phyloP scores from a whole-genome alignment of 53 echinoderm and acorn worm genomes.

The Patiria pectinifera region DNA sequence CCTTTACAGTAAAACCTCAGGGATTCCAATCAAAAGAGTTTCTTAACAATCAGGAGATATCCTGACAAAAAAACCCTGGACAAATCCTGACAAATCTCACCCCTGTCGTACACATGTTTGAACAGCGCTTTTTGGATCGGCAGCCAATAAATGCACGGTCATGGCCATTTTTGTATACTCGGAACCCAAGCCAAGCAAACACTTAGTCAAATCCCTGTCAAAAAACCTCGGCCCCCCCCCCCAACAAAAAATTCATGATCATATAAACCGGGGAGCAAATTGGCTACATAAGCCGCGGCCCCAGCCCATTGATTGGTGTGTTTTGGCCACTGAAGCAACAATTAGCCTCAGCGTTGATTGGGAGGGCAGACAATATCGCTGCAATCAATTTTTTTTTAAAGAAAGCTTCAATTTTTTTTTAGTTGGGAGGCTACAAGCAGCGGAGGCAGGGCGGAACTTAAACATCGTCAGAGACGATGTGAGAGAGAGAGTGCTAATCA shows the following conservation, averaged over 20 bases:
- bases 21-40: too few relatives aligned
- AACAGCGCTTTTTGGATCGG: background rate
- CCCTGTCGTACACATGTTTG: background rate
- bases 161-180: conserved; percentile 29
- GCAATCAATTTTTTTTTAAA: conserved; percentile 31
- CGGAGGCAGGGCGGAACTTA: background rate
- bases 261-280: conserved; percentile 33
- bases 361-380: conserved; percentile 50
- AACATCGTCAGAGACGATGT: conserved; percentile 15
- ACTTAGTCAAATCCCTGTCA: conserved; percentile 18
- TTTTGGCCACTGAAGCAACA: conserved; percentile 60
- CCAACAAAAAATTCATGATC: conserved; percentile 3
- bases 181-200: conserved; percentile 39
- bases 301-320: conserved; percentile 54
- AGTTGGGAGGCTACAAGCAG: background rate
- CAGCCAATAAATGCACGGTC: conserved; percentile 49
- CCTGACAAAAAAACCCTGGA: background rate
- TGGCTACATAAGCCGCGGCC: conserved; percentile 51
- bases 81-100: background rate
- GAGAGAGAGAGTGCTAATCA: conserved; percentile 48
- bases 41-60: background rate
- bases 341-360: conserved; percentile 54
- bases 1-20: too few relatives aligned
- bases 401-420: conserved; percentile 15
- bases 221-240: conserved; percentile 11